Conservation (phyloP, 2,888 invertebrate genomes). For the Polyommatus icarus region DNA sequence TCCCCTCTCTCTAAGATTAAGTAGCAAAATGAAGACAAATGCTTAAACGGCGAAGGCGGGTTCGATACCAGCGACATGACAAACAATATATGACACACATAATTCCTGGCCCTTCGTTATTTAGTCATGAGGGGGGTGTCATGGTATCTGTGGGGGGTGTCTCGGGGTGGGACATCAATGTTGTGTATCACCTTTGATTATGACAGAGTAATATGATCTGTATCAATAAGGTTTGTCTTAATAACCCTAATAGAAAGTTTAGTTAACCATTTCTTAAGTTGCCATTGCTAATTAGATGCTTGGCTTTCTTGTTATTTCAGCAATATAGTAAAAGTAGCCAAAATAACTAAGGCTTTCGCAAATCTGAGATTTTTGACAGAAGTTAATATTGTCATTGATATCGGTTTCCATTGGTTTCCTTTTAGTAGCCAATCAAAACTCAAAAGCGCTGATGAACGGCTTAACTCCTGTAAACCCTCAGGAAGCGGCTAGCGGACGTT, state of each 20-base stretch:
- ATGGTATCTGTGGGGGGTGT: no score
- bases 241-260: background rate
- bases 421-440: no score
- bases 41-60: slow-evolving; percentile 61
- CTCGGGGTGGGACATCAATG: slow-evolving; percentile 14
- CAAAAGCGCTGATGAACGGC: no score
- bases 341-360: no score
- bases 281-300: background rate
- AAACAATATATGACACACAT: slow-evolving; percentile 79
- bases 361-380: no score
- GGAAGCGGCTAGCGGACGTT: background rate
- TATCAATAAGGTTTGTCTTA: background rate
- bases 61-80: slow-evolving; percentile 74
- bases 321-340: no score
- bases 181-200: background rate
- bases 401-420: no score
- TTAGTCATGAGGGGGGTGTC: slow-evolving; percentile 65
- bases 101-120: slow-evolving; percentile 68
- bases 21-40: slow-evolving; percentile 77
- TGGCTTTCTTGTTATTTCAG: no score
- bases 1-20: slow-evolving; percentile 46
- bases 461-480: background rate
- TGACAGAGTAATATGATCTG: no score
- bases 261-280: background rate
- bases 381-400: no score